These are phyloP conservation scores for Colistium nudipinnis DNA, from an alignment of 2,113 vertebrate genomes.

Conservation along the genomic window DNA sequence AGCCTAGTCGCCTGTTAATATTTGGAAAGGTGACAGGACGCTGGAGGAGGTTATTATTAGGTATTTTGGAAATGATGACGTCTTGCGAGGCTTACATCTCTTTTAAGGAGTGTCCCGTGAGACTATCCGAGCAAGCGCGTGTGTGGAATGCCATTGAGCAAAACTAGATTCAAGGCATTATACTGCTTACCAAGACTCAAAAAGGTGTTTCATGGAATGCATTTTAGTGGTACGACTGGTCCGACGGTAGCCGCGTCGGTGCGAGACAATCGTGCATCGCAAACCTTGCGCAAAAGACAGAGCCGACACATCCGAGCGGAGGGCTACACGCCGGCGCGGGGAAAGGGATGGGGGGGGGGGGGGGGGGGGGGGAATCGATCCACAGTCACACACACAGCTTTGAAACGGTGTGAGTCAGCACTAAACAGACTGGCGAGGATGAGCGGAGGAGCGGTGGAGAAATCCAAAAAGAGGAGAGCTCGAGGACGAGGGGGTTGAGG, in stretches of 20 bases:
- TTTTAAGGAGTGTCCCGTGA: slow-evolving; percentile 5
- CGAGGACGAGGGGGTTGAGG: background rate
- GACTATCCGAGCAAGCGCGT: slow-evolving; percentile 23
- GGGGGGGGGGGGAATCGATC: slow-evolving; percentile 25
- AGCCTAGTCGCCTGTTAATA: too few species aligned
- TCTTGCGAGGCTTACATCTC: background rate
- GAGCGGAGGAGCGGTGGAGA: slow-evolving; percentile 3
- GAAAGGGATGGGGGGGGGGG: too few species aligned
- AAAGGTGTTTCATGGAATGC: slow-evolving; percentile 19
- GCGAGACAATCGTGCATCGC: slow-evolving; percentile 28
- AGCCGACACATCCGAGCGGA: slow-evolving; percentile 13
- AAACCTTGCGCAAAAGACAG: slow-evolving; percentile 12
- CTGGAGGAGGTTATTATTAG: too few species aligned
- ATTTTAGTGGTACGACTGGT: slow-evolving; percentile 30
- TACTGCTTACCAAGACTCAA: slow-evolving; percentile 5
- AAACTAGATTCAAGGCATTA: slow-evolving; percentile 39
- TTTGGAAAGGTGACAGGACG: too few species aligned
- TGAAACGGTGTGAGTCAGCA: slow-evolving; percentile 42
- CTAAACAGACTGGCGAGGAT: slow-evolving; percentile 14
- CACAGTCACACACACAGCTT: slow-evolving; percentile 42
- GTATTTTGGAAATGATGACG: background rate
- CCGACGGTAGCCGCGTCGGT: slow-evolving; percentile 19
- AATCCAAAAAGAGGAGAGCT: background rate
- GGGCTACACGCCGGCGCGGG: background rate
- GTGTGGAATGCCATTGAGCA: slow-evolving; percentile 14